Base-by-base conservation (phyloP, 2,113 vertebrate genomes). In the Fregata magnificens region DNA sequence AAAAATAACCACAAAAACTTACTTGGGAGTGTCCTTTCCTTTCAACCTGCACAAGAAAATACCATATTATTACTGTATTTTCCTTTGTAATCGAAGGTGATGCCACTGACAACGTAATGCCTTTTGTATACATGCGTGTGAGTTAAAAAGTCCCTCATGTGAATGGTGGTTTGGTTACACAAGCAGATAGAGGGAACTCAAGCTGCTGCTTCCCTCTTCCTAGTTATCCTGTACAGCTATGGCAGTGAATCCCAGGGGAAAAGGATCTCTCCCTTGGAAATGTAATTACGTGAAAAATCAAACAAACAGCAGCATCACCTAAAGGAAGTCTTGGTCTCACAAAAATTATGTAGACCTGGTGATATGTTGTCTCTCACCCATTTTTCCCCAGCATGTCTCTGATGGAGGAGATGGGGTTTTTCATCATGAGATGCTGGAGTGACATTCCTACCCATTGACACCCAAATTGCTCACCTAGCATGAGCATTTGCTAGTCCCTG, bases 1-100 rank as follows among this genome's bases (percentile, higher is more conserved):
- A 71, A 95, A 88, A 66, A 62, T 16, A 55, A 67, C 82, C 96
- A 77, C 85, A 70, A 78, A 81, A 80, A 44, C n/a, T 93, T 74
- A 17, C 9, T 78, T 90, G 69, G 67, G 59, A 86, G 61, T 34
- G 40, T 40, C 42, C 38, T 90, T 96, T 88, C 66, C 36, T 56
- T 70, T 84, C 58, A 94, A 32, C 7, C 21, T 78, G 47, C 31
- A 16, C 10, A 56, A 78, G 67, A 83, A 90, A 83, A 88, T 44
- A 50, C 65, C 11, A 3, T 78, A 15, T 55, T 56, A 65, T 86
- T 76, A 77, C 10, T 47, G 4, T 32, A 52, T 53, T 71, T 47
- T 70, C n/a, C 47, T 86, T 96, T 63, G 24, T 67, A 86, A 86
- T 52, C 10, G 5, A 91, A 87, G 14, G 10, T 26, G 32, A 86